Percentiles rank a stretch among this genome's conserved stretches.
Conservation (phyloP, 2,113 vertebrate species). For the Peromyscus polionotus region DNA sequence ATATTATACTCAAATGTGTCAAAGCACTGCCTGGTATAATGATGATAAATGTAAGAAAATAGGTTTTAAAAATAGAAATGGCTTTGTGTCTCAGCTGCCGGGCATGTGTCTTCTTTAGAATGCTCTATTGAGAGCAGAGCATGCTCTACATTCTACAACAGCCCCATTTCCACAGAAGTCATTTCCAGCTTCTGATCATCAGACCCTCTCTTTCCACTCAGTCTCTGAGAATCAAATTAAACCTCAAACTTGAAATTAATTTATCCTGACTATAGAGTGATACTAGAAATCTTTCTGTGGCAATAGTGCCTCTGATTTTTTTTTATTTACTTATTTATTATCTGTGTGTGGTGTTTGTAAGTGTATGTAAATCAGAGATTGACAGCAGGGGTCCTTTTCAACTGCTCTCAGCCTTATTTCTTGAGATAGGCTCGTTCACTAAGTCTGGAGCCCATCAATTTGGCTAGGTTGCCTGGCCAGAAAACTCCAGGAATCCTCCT, state of each 20-base stretch:
- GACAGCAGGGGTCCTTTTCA: background rate
- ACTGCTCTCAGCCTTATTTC: too few relatives aligned
- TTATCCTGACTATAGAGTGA: background rate
- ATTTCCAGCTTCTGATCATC: background rate
- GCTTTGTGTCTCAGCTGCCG: background rate
- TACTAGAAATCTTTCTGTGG: background rate
- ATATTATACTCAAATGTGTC: background rate
- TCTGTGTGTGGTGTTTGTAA: background rate
- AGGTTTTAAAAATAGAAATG: background rate
- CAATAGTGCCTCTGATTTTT: background rate
- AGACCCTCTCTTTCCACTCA: background rate
- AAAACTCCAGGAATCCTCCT: background rate
- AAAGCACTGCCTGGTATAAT: background rate
- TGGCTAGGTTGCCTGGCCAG: background rate
- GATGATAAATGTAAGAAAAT: slow-evolving; percentile 29
- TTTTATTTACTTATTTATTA: background rate
- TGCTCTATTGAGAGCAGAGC: background rate
- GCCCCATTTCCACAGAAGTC: background rate
- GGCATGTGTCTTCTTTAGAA: background rate
- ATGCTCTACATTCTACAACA: background rate
- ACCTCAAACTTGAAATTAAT: background rate
- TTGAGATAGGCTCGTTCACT: background rate
- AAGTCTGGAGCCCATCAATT: too few relatives aligned
- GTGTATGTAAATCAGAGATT: background rate
- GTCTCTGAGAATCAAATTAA: background rate